Evolutionary conservation across 2,888 invertebrate species (phyloP), one percentile per base, ranked within the genome.

Genomic region (Tenthredo amoena): DNA sequence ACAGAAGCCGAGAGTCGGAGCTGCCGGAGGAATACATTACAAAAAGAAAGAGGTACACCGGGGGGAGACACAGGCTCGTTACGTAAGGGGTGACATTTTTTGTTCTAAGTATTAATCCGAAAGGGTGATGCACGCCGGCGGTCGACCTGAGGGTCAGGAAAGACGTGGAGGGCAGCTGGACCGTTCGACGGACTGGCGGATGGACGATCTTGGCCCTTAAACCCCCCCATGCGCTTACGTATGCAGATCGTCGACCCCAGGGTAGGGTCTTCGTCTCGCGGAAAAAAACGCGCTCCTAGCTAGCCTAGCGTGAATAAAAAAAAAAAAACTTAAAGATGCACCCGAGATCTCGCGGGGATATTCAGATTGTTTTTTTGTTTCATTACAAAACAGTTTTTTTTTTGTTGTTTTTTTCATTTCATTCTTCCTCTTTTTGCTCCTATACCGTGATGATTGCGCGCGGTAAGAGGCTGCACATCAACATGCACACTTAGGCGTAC

Each of bases 391-490:
- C 55, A 62, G n/a, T 62, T 62, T 62, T 81, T 81, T 77, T 31
- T n/a, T 77, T 34, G n/a, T 76, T 21, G 47, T 76, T 26, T 26
- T 26, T 26, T 26, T 1, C 18, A 21, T 37, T 58, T 84, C 58
- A 31, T 81, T 55, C 79, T 40, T 65, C 65, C 84, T 81, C 84
- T 74, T 74, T 74, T 74, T 74, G 82, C 76, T 85, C 87, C 87
- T 34, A 86, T 72, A 83, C 71, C 58, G 43, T 68, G 85, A 85
- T 77, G 77, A 77, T 77, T 77, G 50, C 77, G 26, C 77, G 50
- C 34, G 15, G 71, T 71, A 37, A 71, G 37, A 71, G 34, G 71
- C 71, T 12, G 76, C 47, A 50, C 76, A 40, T 34, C 9, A 40
- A 40, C 37, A 40, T 34, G 5, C 37, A 21, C 72, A n/a, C 37